phyloP scores from a whole-genome alignment of 1,140 invertebrate species.

The Drosophila repletoides region DNA sequence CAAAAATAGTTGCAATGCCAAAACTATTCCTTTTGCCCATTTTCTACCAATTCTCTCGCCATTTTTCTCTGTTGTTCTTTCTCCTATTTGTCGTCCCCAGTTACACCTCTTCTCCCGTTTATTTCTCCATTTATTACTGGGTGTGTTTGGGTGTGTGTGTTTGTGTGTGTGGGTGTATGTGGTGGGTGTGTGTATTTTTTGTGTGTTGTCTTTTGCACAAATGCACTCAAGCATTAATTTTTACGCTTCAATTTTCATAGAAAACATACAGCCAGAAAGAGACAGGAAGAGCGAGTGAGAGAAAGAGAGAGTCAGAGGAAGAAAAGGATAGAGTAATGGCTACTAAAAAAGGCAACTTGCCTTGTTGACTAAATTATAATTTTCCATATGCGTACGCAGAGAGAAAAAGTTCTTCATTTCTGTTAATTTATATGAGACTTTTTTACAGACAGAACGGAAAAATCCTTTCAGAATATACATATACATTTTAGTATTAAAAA shows the following conservation, averaged over 20 bases:
- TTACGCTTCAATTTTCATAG: slow-evolving; percentile 73
- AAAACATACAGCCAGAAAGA: slow-evolving; percentile 40
- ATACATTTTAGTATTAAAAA: too few species aligned
- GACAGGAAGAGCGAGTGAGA: not conserved
- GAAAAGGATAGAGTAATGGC: not conserved
- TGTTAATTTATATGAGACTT: too few species aligned
- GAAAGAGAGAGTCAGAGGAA: not conserved
- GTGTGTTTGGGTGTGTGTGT: slow-evolving; percentile 20
- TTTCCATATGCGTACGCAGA: slow-evolving; percentile 58
- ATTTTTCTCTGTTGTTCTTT: slow-evolving; percentile 44
- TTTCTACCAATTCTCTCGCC: not conserved
- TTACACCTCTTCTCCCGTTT: slow-evolving; percentile 14
- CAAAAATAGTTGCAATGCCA: not conserved
- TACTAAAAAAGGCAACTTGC: slow-evolving; percentile 19
- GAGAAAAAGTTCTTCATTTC: too few species aligned
- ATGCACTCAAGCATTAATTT: slow-evolving; percentile 73
- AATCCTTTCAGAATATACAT: too few species aligned
- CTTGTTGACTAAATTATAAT: slow-evolving; percentile 74
- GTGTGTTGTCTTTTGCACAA: slow-evolving; percentile 72
- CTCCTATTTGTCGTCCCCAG: slow-evolving; percentile 40
- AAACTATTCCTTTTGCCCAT: not conserved
- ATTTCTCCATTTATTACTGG: slow-evolving; percentile 11
- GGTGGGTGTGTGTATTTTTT: slow-evolving; percentile 16
- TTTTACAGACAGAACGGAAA: too few species aligned
- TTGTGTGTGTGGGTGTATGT: slow-evolving; percentile 32